Percentiles rank a stretch among this genome's conserved stretches.
Evolutionary conservation across 2,113 vertebrate genomes (phyloP).

Genomic region (Lophochroa leadbeateri): DNA sequence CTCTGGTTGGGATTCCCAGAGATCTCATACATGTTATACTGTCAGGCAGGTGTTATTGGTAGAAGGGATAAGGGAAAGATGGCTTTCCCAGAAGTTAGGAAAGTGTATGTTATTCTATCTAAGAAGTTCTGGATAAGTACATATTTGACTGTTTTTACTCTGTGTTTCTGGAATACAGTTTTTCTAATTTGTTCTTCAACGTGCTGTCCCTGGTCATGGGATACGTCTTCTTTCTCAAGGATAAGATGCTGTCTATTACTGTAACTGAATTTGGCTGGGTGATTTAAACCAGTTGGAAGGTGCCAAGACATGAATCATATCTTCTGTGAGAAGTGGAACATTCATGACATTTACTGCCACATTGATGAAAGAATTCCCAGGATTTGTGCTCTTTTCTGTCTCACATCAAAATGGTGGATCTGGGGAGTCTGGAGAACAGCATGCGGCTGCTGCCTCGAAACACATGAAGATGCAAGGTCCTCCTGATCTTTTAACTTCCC

Average conservation of each 20-base stretch:
- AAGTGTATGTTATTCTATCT: not conserved
- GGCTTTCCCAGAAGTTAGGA: not conserved
- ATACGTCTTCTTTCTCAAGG: not conserved
- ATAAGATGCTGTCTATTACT: not conserved
- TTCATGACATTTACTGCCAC: not conserved
- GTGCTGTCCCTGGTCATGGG: not conserved
- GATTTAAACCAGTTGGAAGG: not conserved
- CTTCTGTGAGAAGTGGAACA: not conserved
- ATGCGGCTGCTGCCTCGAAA: not conserved
- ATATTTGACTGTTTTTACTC: not conserved
- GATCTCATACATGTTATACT: not conserved
- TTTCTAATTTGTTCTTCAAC: not conserved
- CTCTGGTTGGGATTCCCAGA: not conserved
- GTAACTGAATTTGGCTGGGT: not conserved
- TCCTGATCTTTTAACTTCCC: not conserved
- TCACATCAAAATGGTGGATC: not conserved
- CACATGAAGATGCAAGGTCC: not conserved
- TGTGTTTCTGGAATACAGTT: not conserved
- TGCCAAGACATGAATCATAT: not conserved
- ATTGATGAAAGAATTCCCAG: not conserved
- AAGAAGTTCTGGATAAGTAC: not conserved
- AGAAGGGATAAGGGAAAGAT: not conserved
- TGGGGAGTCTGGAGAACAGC: not conserved
- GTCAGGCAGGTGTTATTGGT: not conserved
- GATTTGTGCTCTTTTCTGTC: not conserved